A percentile compares a stretch with the other conserved stretches of the same genome.
phyloP scores from a whole-genome alignment of 2,113 vertebrate species.

The Harpagus bidentatus region DNA sequence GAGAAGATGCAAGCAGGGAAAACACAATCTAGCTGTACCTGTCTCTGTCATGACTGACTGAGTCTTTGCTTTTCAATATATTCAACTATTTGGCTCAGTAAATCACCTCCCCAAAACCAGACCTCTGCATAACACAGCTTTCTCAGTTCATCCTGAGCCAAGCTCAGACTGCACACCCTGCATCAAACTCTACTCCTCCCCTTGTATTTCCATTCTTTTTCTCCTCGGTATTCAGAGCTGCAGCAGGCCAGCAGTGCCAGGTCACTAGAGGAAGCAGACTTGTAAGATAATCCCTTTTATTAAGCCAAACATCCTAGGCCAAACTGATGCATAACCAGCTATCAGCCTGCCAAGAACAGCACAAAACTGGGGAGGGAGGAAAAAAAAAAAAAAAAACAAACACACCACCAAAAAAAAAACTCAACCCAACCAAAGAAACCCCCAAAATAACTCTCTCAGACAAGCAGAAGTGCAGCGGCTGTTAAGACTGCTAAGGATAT shows the following conservation, averaged over 20 bases:
- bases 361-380: neutral
- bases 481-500: neutral
- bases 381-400: neutral
- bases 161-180: neutral
- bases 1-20: neutral
- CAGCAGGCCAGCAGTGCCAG: neutral
- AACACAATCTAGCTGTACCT: neutral
- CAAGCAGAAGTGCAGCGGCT: neutral
- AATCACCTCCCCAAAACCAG: neutral
- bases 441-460: neutral
- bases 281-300: neutral
- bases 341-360: neutral
- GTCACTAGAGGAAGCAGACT: neutral
- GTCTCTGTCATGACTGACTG: accelerated
- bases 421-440: no score
- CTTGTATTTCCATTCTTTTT: neutral
- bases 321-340: neutral
- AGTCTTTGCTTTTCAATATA: neutral
- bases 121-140: neutral
- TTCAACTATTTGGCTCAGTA: neutral
- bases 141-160: neutral
- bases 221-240: neutral
- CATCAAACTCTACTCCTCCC: neutral
- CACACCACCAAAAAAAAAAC: no score
- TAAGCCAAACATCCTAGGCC: neutral